Evolutionary conservation across 2,888 invertebrate genomes (phyloP), one percentile per base, ranked within the genome.

Genomic region (Taphrorychus bicolor): DNA sequence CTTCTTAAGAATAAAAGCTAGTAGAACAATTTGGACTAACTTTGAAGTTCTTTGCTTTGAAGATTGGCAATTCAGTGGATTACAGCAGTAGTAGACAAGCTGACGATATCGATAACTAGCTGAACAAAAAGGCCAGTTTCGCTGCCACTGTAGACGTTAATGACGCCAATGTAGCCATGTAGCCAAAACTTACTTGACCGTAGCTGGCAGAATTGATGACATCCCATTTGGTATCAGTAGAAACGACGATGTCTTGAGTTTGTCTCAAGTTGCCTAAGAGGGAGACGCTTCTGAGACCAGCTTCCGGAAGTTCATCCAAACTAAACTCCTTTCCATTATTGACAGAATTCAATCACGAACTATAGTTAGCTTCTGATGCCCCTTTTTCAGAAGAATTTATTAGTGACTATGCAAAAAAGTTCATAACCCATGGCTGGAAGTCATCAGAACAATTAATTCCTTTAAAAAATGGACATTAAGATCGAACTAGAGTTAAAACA

Each of bases 321-420:
- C 89, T 45, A n/a, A 91, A 97, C 80, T 89, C 94, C 60, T 86
- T 98, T 81, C 98, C 98, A 17, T 84, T 94, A 71, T 89, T 98
- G 73, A 92, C 97, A 61, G 98, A 98, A 83, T 98, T 98, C 86
- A 97, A 95, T 75, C 97, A 97, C 77, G 95, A 98, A 94, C 99
- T 84, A 98, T 98, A 85, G 94, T 92, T 78, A 99, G 99, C 84
- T 88, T 98, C 74, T 87, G 99, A 71, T 84, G 98, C 79, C 99
- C 99, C 89, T 86, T 98, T 76, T 95, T 94, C 80, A 95, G 97
- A 86, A 91, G 91, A 42, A 89, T 88, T 74, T 94, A 94, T 59
- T 92, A n/a, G n/a, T n/a, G n/a, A n/a, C n/a, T 95, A 78, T 91
- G 90, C 79, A 93, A 95, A 62, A 89, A 91, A 77, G 83, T 93